Conservation (phyloP, 2,797 vertebrate genomes). For the Tenualosa ilisha region DNA sequence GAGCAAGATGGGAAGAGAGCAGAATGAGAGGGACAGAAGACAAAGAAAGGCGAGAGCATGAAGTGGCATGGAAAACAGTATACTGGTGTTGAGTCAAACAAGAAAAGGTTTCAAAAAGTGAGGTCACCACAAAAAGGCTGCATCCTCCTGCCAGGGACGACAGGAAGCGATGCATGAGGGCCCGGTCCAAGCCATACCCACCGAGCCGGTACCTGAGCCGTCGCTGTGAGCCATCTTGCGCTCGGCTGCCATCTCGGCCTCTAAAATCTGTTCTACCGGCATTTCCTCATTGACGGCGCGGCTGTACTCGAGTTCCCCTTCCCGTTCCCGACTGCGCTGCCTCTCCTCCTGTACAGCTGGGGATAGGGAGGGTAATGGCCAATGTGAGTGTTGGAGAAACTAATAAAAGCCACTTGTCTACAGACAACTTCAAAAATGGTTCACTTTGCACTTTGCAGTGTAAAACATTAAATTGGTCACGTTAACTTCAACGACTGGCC, state of each 20-base stretch:
- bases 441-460: not conserved
- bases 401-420: not conserved
- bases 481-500: too few relatives aligned
- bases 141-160: not conserved
- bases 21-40: not conserved
- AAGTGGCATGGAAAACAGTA: not conserved
- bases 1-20: constrained; percentile 25
- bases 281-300: constrained; percentile 87
- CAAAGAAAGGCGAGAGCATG: not conserved
- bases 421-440: not conserved
- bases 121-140: not conserved
- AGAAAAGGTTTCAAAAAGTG: not conserved
- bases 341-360: constrained; percentile 96
- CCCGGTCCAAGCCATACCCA: constrained; percentile 63
- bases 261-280: constrained; percentile 96
- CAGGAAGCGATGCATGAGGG: not conserved
- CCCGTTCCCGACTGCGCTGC: constrained; percentile 89
- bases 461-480: not conserved
- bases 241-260: constrained; percentile 93
- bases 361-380: not conserved
- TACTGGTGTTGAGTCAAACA: not conserved
- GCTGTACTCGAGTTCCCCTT: constrained; percentile 85
- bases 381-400: not conserved
- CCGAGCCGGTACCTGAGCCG: constrained; percentile 80
- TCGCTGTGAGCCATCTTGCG: constrained; percentile 87